phyloP scores from a whole-genome alignment of 2,113 vertebrate genomes.

The Aspiorhynchus laticeps region DNA sequence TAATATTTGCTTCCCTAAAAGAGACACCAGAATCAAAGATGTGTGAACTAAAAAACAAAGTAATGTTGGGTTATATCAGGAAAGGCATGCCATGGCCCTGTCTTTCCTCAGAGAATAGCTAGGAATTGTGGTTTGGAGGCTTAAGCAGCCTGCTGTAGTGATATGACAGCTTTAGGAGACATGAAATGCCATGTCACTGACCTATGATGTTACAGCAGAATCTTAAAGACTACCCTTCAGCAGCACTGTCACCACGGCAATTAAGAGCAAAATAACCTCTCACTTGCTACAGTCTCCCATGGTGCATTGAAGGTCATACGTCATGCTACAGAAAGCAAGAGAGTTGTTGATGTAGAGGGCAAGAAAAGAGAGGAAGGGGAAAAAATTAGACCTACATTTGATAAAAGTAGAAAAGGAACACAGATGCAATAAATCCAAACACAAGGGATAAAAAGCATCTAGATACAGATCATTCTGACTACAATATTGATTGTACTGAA shows the following conservation, averaged over 20 bases:
- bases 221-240: constrained; percentile 42
- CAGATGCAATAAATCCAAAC: constrained; percentile 14
- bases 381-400: background rate
- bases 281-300: constrained; percentile 39
- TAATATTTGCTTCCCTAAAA: background rate
- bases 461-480: constrained; percentile 24
- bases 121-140: constrained; percentile 16
- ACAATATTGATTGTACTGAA: constrained; percentile 11
- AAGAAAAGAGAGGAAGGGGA: background rate
- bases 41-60: background rate
- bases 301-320: constrained; percentile 49
- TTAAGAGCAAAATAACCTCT: constrained; percentile 47
- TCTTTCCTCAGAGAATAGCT: background rate
- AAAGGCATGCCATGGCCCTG: background rate
- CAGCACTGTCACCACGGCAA: constrained; percentile 27
- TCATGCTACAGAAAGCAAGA: constrained; percentile 29
- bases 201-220: constrained; percentile 49
- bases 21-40: background rate
- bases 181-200: constrained; percentile 46
- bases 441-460: background rate
- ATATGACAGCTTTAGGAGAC: constrained; percentile 39
- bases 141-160: constrained; percentile 12
- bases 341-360: constrained; percentile 18
- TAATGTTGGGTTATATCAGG: background rate
- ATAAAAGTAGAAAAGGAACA: background rate